A percentile compares a stretch with the other conserved stretches of the same genome.
Conservation (phyloP, 2,888 invertebrate genomes). For the Subacronicta megacephala region DNA sequence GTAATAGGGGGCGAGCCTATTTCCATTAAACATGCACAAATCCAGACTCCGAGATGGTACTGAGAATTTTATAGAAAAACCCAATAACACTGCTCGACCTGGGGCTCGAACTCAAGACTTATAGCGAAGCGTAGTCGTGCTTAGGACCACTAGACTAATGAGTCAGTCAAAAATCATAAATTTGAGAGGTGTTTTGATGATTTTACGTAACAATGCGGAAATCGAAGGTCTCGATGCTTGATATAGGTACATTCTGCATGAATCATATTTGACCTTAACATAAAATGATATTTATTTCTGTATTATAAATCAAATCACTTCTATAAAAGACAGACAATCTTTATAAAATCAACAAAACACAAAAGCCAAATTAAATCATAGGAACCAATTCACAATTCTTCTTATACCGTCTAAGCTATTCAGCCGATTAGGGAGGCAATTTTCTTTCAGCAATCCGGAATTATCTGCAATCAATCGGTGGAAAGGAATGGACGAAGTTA, state of each 20-base stretch:
- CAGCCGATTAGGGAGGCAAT: conserved; percentile 69
- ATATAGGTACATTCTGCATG: too few species aligned
- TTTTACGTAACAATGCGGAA: conserved; percentile 10
- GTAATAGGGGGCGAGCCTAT: too few species aligned
- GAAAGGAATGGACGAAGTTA: conserved; percentile 78
- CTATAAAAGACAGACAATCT: neutral
- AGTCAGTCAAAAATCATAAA: conserved; percentile 28
- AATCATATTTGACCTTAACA: too few species aligned
- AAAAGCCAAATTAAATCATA: conserved; percentile 37
- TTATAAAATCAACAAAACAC: conserved; percentile 4
- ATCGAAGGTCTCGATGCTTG: neutral
- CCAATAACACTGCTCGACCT: too few species aligned
- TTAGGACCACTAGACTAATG: too few species aligned
- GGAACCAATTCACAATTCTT: conserved; percentile 38
- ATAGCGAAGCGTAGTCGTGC: too few species aligned
- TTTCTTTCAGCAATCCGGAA: conserved; percentile 75
- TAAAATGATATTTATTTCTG: too few species aligned
- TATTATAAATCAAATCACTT: too few species aligned
- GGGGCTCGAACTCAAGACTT: too few species aligned
- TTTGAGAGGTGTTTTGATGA: neutral
- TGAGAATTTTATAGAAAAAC: too few species aligned
- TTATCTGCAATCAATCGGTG: conserved; percentile 86
- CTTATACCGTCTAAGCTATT: conserved; percentile 51
- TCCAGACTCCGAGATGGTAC: too few species aligned
- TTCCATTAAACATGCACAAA: too few species aligned